phyloP scores from a whole-genome alignment of 2,113 vertebrate species.

The Dromaius novaehollandiae region DNA sequence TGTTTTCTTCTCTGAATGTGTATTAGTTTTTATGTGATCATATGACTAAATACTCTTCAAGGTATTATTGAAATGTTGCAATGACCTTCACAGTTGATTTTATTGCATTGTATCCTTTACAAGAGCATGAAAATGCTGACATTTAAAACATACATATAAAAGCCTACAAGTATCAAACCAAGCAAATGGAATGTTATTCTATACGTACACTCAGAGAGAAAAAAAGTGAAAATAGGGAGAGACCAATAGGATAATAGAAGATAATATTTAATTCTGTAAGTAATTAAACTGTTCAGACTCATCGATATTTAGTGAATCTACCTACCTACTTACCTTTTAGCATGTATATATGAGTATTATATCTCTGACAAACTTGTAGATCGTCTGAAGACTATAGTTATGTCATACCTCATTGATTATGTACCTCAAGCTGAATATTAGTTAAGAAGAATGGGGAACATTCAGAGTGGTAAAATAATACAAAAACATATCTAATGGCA shows the following conservation, averaged over 20 bases:
- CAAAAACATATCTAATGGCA: not conserved
- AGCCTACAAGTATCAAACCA: not conserved
- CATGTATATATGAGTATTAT: no score
- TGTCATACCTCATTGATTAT: not conserved
- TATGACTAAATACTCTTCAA: not conserved
- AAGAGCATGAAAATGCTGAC: not conserved
- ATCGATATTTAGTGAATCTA: not conserved
- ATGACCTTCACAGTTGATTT: conserved; percentile 27
- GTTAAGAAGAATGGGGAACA: not conserved
- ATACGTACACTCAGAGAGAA: not conserved
- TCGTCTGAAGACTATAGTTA: not conserved
- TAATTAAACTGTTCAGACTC: not conserved
- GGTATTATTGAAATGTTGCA: not conserved
- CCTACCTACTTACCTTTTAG: not conserved
- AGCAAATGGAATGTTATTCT: not conserved
- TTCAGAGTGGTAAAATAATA: not conserved
- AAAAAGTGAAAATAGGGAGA: not conserved
- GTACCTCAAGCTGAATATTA: not conserved
- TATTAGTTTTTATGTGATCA: not conserved
- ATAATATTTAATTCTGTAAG: not conserved
- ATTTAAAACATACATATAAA: not conserved
- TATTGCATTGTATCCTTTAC: not conserved
- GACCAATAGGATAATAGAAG: not conserved
- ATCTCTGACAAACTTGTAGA: not conserved
- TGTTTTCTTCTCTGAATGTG: not conserved